phyloP scores from a whole-genome alignment of 2,888 invertebrate species.

The Dryobotodes eremita region DNA sequence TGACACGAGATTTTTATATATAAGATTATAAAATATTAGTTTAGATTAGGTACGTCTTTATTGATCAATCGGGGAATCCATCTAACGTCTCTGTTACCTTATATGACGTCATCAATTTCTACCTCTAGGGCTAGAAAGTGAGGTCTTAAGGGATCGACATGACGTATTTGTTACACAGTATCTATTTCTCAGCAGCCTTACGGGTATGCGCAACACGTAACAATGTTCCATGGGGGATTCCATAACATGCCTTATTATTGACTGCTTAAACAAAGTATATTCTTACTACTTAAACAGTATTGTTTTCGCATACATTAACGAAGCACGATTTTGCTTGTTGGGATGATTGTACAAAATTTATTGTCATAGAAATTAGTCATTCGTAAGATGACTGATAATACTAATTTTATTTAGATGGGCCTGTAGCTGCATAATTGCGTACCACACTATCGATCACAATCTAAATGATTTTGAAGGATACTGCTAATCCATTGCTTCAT shows the following conservation, averaged over 20 bases:
- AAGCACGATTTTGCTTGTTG: neutral
- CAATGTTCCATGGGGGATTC: conserved; percentile 48
- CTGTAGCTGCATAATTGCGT: no score
- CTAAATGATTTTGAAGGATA: no score
- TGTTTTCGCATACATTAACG: conserved; percentile 29
- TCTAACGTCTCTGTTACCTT: conserved; percentile 50
- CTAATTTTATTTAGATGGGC: neutral
- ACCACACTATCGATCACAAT: no score
- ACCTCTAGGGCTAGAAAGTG: conserved; percentile 70
- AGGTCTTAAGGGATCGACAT: conserved; percentile 63
- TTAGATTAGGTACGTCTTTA: neutral
- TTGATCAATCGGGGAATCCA: conserved; percentile 40
- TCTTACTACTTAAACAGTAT: conserved; percentile 18
- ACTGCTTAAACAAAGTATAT: conserved; percentile 49
- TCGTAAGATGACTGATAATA: neutral
- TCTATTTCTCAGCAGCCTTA: conserved; percentile 55
- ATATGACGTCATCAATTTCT: conserved; percentile 60
- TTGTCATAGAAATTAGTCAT: conserved; percentile 15
- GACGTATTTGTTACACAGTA: conserved; percentile 60
- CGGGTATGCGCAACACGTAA: conserved; percentile 50
- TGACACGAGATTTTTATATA: no score
- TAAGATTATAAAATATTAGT: no score
- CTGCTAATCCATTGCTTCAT: no score
- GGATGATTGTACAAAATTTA: conserved; percentile 36
- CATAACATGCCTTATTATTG: conserved; percentile 53